phyloP scores from a whole-genome alignment of 2,888 invertebrate species.

The Eupeodes luniger region DNA sequence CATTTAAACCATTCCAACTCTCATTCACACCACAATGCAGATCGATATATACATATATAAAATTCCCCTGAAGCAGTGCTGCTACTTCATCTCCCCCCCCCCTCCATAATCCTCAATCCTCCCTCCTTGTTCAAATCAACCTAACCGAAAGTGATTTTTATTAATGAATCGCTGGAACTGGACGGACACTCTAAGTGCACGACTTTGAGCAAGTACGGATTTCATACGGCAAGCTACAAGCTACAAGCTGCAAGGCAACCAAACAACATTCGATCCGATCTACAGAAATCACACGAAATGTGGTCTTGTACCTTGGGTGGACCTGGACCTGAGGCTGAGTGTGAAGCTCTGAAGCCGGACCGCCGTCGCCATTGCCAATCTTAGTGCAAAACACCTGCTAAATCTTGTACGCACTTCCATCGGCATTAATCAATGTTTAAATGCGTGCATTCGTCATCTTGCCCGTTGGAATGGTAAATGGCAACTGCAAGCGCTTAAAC shows the following conservation, averaged over 20 bases:
- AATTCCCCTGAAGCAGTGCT: slow-evolving; percentile 25
- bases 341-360: slow-evolving; percentile 10
- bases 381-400: slow-evolving; percentile 71
- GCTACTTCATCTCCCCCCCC: slow-evolving; percentile 1
- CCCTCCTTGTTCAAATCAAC: not conserved
- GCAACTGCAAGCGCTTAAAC: slow-evolving; percentile 19
- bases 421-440: slow-evolving; percentile 72
- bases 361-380: slow-evolving; percentile 23
- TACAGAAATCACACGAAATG: slow-evolving; percentile 72
- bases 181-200: slow-evolving; percentile 68
- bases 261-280: slow-evolving; percentile 73
- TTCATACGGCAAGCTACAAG: slow-evolving; percentile 53
- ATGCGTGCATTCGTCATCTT: slow-evolving; percentile 69
- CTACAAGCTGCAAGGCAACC: slow-evolving; percentile 41
- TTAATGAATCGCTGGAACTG: slow-evolving; percentile 70
- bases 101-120: not conserved
- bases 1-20: slow-evolving; percentile 69
- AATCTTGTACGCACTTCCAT: slow-evolving; percentile 75
- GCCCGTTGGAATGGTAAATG: slow-evolving; percentile 19
- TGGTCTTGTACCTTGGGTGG: slow-evolving; percentile 76
- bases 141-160: slow-evolving; percentile 65
- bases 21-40: slow-evolving; percentile 68
- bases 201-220: slow-evolving; percentile 67
- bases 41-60: slow-evolving; percentile 58
- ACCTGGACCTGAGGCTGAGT: slow-evolving; percentile 41